Base-by-base conservation (phyloP, 2,113 vertebrate genomes). In the Ciconia maguari region DNA sequence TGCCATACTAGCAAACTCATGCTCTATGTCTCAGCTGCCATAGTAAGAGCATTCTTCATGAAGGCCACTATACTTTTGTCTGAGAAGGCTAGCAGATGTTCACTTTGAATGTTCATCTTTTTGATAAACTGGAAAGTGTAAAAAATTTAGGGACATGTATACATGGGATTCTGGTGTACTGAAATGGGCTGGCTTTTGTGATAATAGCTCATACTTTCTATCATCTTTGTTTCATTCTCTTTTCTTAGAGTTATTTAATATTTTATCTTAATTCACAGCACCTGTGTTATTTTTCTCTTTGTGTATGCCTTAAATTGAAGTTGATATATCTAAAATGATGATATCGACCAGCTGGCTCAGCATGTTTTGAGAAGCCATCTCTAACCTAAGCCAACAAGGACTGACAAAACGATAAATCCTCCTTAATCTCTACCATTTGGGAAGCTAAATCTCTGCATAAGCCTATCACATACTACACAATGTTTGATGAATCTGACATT, bases 321-420 rank as follows among this genome's bases (percentile, higher is more conserved):
- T 38, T 44, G 51, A 61, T 54, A 9, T n/a, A 75, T 61, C 61
- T 87, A 80, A 91, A 89, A 20, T 36, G 5, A 79, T 61, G 34
- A 60, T 83, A n/a, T 32, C 89, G 72, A 92, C 75, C 77, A 78
- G 72, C 69, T 95, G 71, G 62, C 54, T 90, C 92, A 84, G 92
- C 42, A 7, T 0, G 7, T 62, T 95, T 92, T 80, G 44, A 93
- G 58, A 93, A 91, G 34, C 76, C 58, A 65, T 83, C 51, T 83
- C 77, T 89, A 90, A 81, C 55, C 60, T 42, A 84, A 93, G 17
- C 26, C 94, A 92, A 82, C 36, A 84, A 79, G 58, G 70, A 84
- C 61, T 96, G 75, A 92, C 62, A 92, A 92, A 97, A 72, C 1
- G 7, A 71, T 89, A 92, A 95, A 95, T 91, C 49, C 89, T 88